Evolutionary conservation across 2,113 vertebrate genomes (phyloP).

Genomic region (Heterochromis multidens): DNA sequence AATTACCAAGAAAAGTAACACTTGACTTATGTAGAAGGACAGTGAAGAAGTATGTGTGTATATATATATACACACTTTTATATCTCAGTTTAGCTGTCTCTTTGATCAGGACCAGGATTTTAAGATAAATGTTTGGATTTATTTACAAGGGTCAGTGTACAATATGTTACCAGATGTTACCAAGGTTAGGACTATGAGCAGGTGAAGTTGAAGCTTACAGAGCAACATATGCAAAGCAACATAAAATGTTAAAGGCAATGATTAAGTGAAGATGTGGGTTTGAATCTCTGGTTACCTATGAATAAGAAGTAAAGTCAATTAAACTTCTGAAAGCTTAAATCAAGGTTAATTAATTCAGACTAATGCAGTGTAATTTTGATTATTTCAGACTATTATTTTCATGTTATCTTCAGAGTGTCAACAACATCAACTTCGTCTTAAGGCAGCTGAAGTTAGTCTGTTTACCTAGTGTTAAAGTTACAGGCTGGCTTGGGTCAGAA

Average conservation of each 20-base stretch:
- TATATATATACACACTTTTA: neutral
- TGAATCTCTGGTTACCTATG: neutral
- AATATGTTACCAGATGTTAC: too few relatives aligned
- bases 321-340: neutral
- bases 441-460: neutral
- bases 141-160: too few relatives aligned
- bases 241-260: neutral
- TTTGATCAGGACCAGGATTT: too few relatives aligned
- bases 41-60: too few relatives aligned
- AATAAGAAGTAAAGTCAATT: neutral
- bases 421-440: neutral
- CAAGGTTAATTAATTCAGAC: neutral
- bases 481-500: neutral
- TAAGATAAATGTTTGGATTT: too few relatives aligned
- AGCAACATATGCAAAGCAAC: neutral
- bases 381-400: neutral
- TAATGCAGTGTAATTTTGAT: neutral
- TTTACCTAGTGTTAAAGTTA: neutral
- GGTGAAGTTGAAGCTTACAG: too few relatives aligned
- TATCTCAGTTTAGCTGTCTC: neutral
- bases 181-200: too few relatives aligned
- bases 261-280: neutral
- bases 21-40: neutral
- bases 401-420: neutral
- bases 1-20: accelerated